phyloP scores from a whole-genome alignment of 2,888 invertebrate genomes.

The Sesia apiformis region DNA sequence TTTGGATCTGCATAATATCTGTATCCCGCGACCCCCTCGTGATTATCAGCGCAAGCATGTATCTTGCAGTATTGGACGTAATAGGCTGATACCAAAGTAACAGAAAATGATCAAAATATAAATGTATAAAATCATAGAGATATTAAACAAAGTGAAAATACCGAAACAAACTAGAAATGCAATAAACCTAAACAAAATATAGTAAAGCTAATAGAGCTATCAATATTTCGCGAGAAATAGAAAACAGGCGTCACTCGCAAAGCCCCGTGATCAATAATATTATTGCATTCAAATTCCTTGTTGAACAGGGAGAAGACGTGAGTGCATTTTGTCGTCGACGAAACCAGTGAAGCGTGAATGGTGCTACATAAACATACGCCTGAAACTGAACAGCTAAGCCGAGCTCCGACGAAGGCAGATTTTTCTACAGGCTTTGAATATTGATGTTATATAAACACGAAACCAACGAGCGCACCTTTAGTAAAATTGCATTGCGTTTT shows the following conservation, averaged over 20 bases:
- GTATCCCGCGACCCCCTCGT: too few species aligned
- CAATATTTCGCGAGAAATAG: background rate
- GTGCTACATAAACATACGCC: slow-evolving; percentile 50
- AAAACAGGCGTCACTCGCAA: background rate
- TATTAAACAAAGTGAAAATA: too few species aligned
- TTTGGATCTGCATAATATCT: too few species aligned
- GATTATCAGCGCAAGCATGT: too few species aligned
- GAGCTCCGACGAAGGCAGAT: slow-evolving; percentile 34
- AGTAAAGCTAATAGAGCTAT: too few species aligned
- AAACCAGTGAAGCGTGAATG: slow-evolving; percentile 49
- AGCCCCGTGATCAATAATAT: slow-evolving; percentile 50
- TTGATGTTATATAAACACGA: slow-evolving; percentile 44
- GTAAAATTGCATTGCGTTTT: background rate
- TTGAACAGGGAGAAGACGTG: slow-evolving; percentile 49
- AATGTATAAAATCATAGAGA: too few species aligned
- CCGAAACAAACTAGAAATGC: too few species aligned
- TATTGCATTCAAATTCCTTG: slow-evolving; percentile 49
- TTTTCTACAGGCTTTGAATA: slow-evolving; percentile 55
- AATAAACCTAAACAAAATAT: too few species aligned
- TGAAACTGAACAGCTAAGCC: slow-evolving; percentile 39
- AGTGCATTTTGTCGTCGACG: slow-evolving; percentile 69
- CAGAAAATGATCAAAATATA: too few species aligned
- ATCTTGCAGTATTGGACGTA: too few species aligned
- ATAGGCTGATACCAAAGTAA: too few species aligned
- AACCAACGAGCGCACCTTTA: background rate